Evolutionary conservation across 2,113 vertebrate genomes (phyloP), one percentile per base, ranked within the genome.

Genomic region (Heterotilapia buettikoferi): DNA sequence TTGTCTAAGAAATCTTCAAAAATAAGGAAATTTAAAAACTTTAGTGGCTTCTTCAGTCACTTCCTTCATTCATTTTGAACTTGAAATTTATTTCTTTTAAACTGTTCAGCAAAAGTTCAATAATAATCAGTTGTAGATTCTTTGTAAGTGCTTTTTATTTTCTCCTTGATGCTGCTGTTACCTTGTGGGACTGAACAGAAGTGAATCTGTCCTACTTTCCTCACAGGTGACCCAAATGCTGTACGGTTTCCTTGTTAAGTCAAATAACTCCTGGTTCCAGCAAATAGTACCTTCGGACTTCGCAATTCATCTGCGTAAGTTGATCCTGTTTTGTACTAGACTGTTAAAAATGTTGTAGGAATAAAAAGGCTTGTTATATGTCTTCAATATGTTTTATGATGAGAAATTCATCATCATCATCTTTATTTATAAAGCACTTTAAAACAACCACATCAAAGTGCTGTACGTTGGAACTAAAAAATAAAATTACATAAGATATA

Each of bases 211-310:
- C 7, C 14, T 79, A 9, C 73, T 73, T 73, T 43, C 78, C 12
- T 63, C 45, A 83, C 95, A 99, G 98, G 97, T 99, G 11, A 93
- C 97, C 1, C 96, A 95, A 53, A 91, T 99, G 95, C 96, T 99
- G 1, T 99, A 98, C 3, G 96, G 98, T 1, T 99, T 99, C 91
- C 92, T 99, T 12, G 88, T 98, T 9, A 94, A 91, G 91, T 95
- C 97, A 54, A 99, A 99, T 93, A 99, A 99, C 84, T 97, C 97
- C 45, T 99, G 98, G 98, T 97, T 99, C 88, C 97, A 98, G 87
- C 96, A 98, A 3, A 71, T 99, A 5, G 81, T 98, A 11, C 94
- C 96, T 52, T 91, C 96, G 0, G 97, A 99, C 10, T 12, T 96
- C 0, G 89, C 88, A 11, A 87, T 87, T 10, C 93, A 90, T 57